phyloP scores from a whole-genome alignment of 2,797 vertebrate species.

The Setipinna tenuifilis region DNA sequence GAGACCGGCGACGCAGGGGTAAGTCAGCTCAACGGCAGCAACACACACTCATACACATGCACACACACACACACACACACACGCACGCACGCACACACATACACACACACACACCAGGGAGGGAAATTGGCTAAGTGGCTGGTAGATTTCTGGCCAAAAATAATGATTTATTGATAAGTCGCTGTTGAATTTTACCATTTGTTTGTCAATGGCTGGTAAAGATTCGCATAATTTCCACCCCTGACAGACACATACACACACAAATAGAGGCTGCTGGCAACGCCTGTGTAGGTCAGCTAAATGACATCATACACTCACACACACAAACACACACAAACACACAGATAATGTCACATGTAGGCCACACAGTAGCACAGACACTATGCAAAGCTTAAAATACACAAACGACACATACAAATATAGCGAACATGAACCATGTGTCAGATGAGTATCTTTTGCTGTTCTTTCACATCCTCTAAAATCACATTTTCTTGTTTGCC shows the following conservation, averaged over 20 bases:
- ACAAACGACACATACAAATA: not conserved
- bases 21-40: conserved; percentile 65
- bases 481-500: not conserved
- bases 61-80: not conserved
- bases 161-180: too few relatives aligned
- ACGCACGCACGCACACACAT: not conserved
- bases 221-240: too few relatives aligned
- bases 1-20: conserved; percentile 91
- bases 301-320: not conserved
- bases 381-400: not conserved
- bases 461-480: not conserved
- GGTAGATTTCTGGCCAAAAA: too few relatives aligned
- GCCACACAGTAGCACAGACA: not conserved
- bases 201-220: too few relatives aligned
- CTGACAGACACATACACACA: too few relatives aligned
- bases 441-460: not conserved
- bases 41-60: too few relatives aligned
- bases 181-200: too few relatives aligned
- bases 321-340: not conserved
- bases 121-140: too few relatives aligned
- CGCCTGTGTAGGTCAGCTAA: conserved; percentile 1
- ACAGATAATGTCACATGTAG: not conserved
- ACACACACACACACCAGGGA: not conserved
- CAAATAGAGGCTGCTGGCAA: too few relatives aligned
- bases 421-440: not conserved